Evolutionary conservation across 2,113 vertebrate species (phyloP), one percentile per base, ranked within the genome.

Genomic region (Macroglossus sobrinus): DNA sequence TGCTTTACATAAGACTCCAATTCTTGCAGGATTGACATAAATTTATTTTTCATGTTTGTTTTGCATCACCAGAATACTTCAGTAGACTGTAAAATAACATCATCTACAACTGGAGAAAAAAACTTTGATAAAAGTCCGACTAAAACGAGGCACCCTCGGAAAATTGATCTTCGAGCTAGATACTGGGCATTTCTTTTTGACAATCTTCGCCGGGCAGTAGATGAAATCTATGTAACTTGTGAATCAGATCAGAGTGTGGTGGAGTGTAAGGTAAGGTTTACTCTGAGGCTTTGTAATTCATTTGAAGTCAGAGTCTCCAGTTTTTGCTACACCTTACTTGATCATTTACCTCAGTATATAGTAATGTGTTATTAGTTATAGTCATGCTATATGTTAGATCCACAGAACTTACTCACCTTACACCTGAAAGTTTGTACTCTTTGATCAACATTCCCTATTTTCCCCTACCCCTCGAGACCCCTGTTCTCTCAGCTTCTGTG

Each of bases 121-220:
- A 99, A 95, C 95, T 96, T 99, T 28, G 99, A 99, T 96, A 99
- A 99, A 98, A 99, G 99, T 97, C 99, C 99, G 15, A 99, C 99
- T 0, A 99, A 99, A 96, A 92, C 97, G 38, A 98, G 99, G 84
- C 99, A 99, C 79, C 99, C 99, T 33, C 99, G 99, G 4, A 99
- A 99, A 98, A 99, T 99, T 93, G 99, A 99, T 95, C 98, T 99
- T 57, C 98, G 99, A 88, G 99, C 99, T 1, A 99, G 99, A 24
- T 99, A 99, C 97, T 99, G 99, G 99, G 99, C 99, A 0, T 99
- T 99, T 96, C 99, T 99, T 18, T 99, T 99, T 35, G 99, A 99
- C 97, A 99, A 99, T 94, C 98, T 99, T 66, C 98, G 99, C 6
- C 98, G 99, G 26, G 99, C 99, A 0, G 99, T 99, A 12, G 99